These are phyloP conservation scores for Punctoribates punctum DNA, from an alignment of 2,888 invertebrate genomes.

Conservation along the genomic window DNA sequence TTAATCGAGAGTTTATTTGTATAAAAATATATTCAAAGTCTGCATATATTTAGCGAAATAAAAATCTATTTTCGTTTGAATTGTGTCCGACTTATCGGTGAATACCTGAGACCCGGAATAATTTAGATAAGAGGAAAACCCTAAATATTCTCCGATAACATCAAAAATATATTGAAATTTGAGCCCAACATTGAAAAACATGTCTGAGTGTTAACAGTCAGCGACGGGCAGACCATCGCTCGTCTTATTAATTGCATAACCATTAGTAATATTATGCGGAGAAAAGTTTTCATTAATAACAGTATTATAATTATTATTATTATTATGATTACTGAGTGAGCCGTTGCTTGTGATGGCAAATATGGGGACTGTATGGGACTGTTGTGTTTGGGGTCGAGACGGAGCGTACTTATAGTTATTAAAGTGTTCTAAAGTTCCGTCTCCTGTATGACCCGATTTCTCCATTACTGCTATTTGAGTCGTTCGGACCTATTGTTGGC, in stretches of 20 bases:
- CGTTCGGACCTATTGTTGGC: conserved; percentile 39
- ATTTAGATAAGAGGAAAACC: no score
- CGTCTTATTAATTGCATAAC: background rate
- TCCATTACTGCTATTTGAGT: conserved; percentile 44
- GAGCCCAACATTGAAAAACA: background rate
- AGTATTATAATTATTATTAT: no score
- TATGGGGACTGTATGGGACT: conserved; percentile 30
- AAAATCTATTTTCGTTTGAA: no score
- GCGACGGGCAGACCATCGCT: conserved; percentile 30
- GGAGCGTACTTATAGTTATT: conserved; percentile 45
- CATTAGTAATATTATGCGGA: background rate
- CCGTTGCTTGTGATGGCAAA: conserved; percentile 16
- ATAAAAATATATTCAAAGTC: no score
- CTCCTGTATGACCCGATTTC: conserved; percentile 42
- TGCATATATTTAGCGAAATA: no score
- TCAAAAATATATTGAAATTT: background rate
- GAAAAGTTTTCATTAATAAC: conserved; percentile 4
- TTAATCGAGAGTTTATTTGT: no score
- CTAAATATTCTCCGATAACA: background rate
- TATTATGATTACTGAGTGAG: background rate
- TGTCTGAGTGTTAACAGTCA: background rate
- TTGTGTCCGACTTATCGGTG: no score
- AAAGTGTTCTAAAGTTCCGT: conserved; percentile 43
- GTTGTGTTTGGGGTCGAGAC: conserved; percentile 32
- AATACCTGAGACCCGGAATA: no score